Evolutionary conservation across 2,797 vertebrate species (phyloP), one percentile per base, ranked within the genome.

Genomic region (Perodicticus potto): DNA sequence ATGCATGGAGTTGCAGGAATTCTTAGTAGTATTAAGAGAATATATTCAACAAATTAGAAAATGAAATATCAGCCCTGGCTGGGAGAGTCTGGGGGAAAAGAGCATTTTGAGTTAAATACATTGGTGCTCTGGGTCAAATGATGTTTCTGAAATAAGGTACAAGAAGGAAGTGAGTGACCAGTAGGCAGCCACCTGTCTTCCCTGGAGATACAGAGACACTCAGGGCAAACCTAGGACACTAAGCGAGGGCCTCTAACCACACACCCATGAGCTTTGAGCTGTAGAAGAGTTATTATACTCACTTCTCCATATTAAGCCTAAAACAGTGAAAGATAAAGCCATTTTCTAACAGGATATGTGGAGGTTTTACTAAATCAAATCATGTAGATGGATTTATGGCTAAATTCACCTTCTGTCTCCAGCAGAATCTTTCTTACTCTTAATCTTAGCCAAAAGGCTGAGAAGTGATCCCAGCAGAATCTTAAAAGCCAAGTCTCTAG

Each of bases 401-500:
- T 59, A 13, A 96, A 91, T 92, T 88, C 5, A 55, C 72, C 13
- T 86, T 89, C 57, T 65, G 37, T 86, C 73, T 83, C 67, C 78
- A 94, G 53, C 19, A 92, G 67, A 72, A 25, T 40, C 67, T 84
- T 73, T 40, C 67, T 84, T 73, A 20, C 49, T 53, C 49, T 14
- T 53, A 53, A 53, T 53, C 49, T 53, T 53, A 53, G 49, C 49
- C 49, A 53, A 53, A 53, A 14, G 49, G 14, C 49, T 14, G 13
- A 53, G 49, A 53, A 53, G 10, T 45, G 49, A 53, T 53, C 14
- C 67, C 78, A 94, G 53, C 16, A 93, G 67, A 72, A 25, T 40
- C 67, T 84, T 77, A 20, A 96, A 78, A 95, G 63, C 59, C 89
- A 94, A 69, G 49, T 93, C 27, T 90, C 82, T 85, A 63, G 61